These are phyloP conservation scores for Sitodiplosis mosellana DNA, from an alignment of 1,140 invertebrate species.

Conservation along the genomic window DNA sequence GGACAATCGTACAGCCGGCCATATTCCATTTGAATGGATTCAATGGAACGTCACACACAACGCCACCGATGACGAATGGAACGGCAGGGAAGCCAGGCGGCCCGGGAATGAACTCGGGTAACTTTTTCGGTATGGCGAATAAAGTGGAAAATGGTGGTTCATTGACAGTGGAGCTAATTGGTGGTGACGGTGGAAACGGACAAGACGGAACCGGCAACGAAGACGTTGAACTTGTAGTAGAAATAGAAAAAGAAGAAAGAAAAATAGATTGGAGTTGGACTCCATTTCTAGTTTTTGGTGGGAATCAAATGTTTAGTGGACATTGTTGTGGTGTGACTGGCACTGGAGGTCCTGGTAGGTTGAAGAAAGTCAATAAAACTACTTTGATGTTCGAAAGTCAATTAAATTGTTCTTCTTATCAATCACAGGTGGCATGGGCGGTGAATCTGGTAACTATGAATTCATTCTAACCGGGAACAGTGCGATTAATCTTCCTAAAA, in stretches of 20 bases:
- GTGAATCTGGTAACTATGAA: not conserved
- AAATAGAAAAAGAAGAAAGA: not conserved
- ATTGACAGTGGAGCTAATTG: not conserved
- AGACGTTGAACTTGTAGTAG: not conserved
- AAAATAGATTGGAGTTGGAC: too few species aligned
- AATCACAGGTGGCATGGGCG: not conserved
- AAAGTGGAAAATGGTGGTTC: not conserved
- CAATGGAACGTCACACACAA: not conserved
- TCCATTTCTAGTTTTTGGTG: not conserved
- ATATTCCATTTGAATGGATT: not conserved
- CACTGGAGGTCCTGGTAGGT: not conserved
- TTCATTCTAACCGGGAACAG: not conserved
- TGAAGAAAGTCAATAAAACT: not conserved
- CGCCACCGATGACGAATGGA: not conserved
- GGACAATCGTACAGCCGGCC: not conserved
- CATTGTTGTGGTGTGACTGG: not conserved
- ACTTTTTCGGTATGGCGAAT: not conserved
- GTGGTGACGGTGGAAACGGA: not conserved
- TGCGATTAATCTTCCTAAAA: not conserved
- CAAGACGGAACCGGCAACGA: not conserved
- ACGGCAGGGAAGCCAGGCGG: not conserved
- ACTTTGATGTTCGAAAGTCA: too few species aligned
- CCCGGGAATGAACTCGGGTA: not conserved
- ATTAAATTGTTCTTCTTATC: not conserved
- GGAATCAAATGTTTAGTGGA: not conserved